Evolutionary conservation across 2,888 invertebrate genomes (phyloP), one percentile per base, ranked within the genome.

Genomic region (Syrista parreyssii): DNA sequence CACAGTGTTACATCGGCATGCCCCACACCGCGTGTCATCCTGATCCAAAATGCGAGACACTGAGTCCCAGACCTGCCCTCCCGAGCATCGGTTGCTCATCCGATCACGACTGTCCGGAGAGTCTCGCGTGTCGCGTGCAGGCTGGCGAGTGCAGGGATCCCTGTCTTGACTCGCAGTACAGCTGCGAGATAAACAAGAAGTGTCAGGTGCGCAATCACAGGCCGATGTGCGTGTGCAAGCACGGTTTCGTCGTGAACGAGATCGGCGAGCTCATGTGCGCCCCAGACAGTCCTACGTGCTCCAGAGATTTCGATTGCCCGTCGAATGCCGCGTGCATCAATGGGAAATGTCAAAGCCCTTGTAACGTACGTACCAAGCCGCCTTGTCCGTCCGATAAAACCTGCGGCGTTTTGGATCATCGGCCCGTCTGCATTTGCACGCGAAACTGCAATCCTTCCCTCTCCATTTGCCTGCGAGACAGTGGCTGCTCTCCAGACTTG

Each of bases 401-500:
- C 84, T 98, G 98, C 91, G 95, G 96, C 91, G 97, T 97, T 80
- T 93, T 97, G 87, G 97, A 97, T 88, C 98, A 98, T 91, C 95
- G 95, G 87, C 95, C 97, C 30, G 93, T 96, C 84, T 98, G 98
- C 92, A 95, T 97, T 87, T 98, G 98, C 92, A 94, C 96, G 89
- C 95, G 96, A 92, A 96, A 97, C 92, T 98, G 97, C 92, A 95
- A 95, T 90, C 96, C 97, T 81, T 95, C 96, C 78, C 94, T 96
- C 89, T 97, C 97, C 84, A 97, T 98, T 92, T 97, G 97, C 92
- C 93, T 97, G 89, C 94, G 97, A 92, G 97, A 98, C 92, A 96
- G 95, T 88, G 98, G 97, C 85, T 98, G 98, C 92, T 96, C 97
- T 79, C 93, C 95, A 84, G 95, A 96, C 88, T 94, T 96, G 92